Base-by-base conservation (phyloP, 2,113 vertebrate genomes). In the Hippocampus mohnikei region DNA sequence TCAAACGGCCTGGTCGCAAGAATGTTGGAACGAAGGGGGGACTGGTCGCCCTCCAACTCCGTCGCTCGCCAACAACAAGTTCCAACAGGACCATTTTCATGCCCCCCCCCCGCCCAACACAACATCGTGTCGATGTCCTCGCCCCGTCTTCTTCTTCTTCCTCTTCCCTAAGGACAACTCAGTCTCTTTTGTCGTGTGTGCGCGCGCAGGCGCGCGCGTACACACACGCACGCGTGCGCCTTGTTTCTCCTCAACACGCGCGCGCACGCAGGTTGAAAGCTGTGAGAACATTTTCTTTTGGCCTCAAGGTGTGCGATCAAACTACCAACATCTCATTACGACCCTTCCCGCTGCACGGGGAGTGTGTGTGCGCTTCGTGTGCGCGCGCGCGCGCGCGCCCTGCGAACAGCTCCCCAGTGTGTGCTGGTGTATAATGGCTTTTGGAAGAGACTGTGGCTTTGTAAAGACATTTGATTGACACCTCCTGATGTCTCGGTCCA, bases 381-480 rank as follows among this genome's bases (percentile, higher is more conserved):
- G 62, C 42, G 70, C 58, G 71, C 71, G 72, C 61, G 70, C 48
- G 67, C 48, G 33, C 33, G 33, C 33, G 33, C 5, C 5, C 5
- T 70, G 73, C 59, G 2, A 73, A 59, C 0, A 0, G 55, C 80
- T 68, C 83, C 84, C 76, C 44, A 25, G 81, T 81, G 85, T 64
- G 76, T 73, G 67, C 78, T 85, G 81, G 71, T 80, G 77, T 85
- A 85, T 88, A 89, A 89, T 84, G 81, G 88, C 82, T 83, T 87
- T 86, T 81, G 86, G 77, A 85, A 73, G 82, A 89, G 82, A 85
- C 76, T 89, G 84, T 80, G 69, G 78, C 72, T 89, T 87, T 85
- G 73, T 82, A 87, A 84, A 89, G 86, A 85, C 68, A 12, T 87
- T 89, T 89, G 88, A 89, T 85, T 89, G 86, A 88, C 86, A 85